Evolutionary conservation across 2,113 vertebrate species (phyloP).

Genomic region (Pollimyrus isidori): DNA sequence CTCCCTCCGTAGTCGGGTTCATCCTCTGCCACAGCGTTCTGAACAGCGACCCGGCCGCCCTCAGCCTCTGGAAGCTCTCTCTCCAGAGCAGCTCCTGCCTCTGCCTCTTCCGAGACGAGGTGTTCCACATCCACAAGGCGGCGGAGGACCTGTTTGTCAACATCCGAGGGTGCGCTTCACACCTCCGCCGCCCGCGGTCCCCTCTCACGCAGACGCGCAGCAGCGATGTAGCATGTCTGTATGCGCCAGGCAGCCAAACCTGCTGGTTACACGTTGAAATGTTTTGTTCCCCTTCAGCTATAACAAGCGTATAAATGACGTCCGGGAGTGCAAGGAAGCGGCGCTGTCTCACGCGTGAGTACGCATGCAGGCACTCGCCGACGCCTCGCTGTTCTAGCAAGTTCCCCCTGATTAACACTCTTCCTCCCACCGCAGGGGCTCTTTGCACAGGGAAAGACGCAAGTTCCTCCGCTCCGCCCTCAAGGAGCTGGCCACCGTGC

Average conservation of each 20-base stretch:
- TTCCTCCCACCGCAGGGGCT: slow-evolving; percentile 62
- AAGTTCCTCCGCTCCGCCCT: slow-evolving; percentile 94
- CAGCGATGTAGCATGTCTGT: neutral
- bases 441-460: slow-evolving; percentile 94
- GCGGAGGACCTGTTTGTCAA: slow-evolving; percentile 96
- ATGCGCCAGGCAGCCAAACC: neutral
- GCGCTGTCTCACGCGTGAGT: slow-evolving; percentile 95
- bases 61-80: slow-evolving; percentile 94
- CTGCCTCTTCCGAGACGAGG: slow-evolving; percentile 91
- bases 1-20: slow-evolving; percentile 75
- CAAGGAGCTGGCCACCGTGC: slow-evolving; percentile 91
- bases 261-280: neutral
- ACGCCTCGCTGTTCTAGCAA: neutral
- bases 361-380: slow-evolving; percentile 19
- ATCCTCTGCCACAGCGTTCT: slow-evolving; percentile 90
- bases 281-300: slow-evolving; percentile 64
- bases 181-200: neutral
- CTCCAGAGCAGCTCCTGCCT: slow-evolving; percentile 97
- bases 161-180: slow-evolving; percentile 75
- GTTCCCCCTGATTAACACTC: too few relatives aligned
- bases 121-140: slow-evolving; percentile 97
- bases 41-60: slow-evolving; percentile 81
- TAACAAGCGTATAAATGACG: slow-evolving; percentile 98
- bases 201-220: neutral
- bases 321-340: slow-evolving; percentile 93